Conservation (phyloP, 2,888 invertebrate genomes). For the Allygus modestus region DNA sequence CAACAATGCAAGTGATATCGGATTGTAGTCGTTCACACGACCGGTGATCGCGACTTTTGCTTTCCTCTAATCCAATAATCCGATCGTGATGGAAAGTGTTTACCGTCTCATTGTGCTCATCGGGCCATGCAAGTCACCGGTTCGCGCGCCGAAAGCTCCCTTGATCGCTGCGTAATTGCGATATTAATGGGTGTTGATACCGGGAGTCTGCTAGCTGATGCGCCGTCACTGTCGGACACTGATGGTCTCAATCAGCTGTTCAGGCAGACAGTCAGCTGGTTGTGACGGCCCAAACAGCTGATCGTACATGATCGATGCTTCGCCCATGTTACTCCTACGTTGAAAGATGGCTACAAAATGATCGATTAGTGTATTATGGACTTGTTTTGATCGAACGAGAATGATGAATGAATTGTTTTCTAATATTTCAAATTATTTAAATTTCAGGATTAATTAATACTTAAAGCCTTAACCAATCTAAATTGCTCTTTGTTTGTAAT, state of each 20-base stretch:
- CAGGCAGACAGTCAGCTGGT: not conserved
- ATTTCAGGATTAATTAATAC: no score
- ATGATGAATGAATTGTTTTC: no score
- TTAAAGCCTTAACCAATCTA: no score
- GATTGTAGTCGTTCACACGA: not conserved
- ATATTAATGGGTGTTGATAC: slow-evolving; percentile 26
- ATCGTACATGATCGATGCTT: no score
- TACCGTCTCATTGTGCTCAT: not conserved
- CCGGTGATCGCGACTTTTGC: slow-evolving; percentile 32
- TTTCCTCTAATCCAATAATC: slow-evolving; percentile 45
- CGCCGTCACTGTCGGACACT: not conserved
- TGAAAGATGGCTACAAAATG: no score
- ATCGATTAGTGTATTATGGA: no score
- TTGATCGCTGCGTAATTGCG: slow-evolving; percentile 8
- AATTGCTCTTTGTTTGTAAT: no score
- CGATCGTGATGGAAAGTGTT: slow-evolving; percentile 53
- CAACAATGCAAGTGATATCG: slow-evolving; percentile 1
- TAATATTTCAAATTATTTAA: no score
- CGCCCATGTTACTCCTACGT: no score
- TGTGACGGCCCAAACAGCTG: no score
- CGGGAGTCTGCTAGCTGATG: not conserved
- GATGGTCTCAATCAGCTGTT: slow-evolving; percentile 14
- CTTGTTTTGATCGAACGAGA: no score
- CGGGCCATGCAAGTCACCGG: slow-evolving; percentile 13
- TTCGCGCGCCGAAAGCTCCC: slow-evolving; percentile 10